These are phyloP conservation scores for Erpornis zantholeuca DNA, from an alignment of 2,113 vertebrate species.

Conservation along the genomic window DNA sequence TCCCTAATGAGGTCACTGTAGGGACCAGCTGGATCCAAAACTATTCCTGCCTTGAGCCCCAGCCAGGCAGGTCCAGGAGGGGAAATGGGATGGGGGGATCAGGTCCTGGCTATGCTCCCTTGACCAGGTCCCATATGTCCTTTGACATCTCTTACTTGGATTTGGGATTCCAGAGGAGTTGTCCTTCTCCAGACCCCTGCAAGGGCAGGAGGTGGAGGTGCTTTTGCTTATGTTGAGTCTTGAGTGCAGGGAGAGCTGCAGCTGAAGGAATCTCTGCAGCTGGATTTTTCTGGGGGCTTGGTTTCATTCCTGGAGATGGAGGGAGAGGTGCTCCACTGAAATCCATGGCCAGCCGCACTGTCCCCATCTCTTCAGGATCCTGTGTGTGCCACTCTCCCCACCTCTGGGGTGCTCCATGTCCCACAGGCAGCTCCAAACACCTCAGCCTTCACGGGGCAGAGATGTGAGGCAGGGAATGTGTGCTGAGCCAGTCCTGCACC, in stretches of 20 bases:
- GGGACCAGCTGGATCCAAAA: background rate
- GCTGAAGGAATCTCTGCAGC: background rate
- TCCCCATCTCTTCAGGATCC: background rate
- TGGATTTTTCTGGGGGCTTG: background rate
- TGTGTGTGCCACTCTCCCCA: background rate
- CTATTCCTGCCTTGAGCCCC: background rate
- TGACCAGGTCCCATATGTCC: fast-evolving
- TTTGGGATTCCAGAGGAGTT: fast-evolving
- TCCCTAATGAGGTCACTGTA: background rate
- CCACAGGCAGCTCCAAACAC: background rate
- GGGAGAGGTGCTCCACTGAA: background rate
- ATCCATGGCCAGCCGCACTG: background rate
- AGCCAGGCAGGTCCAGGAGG: background rate
- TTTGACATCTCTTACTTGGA: background rate
- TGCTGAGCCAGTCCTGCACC: background rate
- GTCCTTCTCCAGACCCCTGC: background rate
- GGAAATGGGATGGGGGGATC: background rate
- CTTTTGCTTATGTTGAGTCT: background rate
- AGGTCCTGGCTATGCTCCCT: background rate
- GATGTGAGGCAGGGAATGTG: background rate
- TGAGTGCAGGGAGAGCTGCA: background rate
- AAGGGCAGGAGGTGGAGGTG: background rate
- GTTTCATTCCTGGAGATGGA: background rate
- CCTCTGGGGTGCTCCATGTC: background rate
- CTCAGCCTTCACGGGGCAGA: background rate